These are phyloP conservation scores for Cyclophora punctaria DNA, from an alignment of 2,888 invertebrate genomes.

Conservation along the genomic window DNA sequence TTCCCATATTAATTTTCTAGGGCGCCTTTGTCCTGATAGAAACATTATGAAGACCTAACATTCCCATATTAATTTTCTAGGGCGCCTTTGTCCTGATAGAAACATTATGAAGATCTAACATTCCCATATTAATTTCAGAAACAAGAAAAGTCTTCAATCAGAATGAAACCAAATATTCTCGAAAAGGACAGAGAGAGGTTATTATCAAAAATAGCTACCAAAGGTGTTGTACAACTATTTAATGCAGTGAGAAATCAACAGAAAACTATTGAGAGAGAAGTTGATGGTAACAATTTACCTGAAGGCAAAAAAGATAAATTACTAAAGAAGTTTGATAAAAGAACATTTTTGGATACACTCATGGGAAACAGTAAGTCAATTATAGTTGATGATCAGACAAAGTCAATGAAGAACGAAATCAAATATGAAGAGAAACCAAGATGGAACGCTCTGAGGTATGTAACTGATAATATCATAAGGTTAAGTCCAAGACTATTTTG, in stretches of 20 bases:
- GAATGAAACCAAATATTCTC: conserved; percentile 83
- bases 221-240: conserved; percentile 94
- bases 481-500: too few relatives aligned
- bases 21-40: too few relatives aligned
- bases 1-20: too few relatives aligned
- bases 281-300: conserved; percentile 82
- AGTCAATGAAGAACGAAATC: conserved; percentile 50
- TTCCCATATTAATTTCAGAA: conserved; percentile 57
- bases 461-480: neutral
- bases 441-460: conserved; percentile 78
- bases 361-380: conserved; percentile 81
- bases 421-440: conserved; percentile 59
- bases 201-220: conserved; percentile 89
- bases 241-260: conserved; percentile 93
- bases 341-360: conserved; percentile 84
- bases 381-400: conserved; percentile 62
- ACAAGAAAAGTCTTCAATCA: conserved; percentile 77
- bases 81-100: too few relatives aligned
- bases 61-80: conserved; percentile 24
- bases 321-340: conserved; percentile 84
- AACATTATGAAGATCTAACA: too few relatives aligned
- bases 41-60: too few relatives aligned
- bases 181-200: conserved; percentile 86
- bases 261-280: conserved; percentile 80
- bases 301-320: conserved; percentile 86